Conservation (phyloP, 2,113 vertebrate genomes). For the Notothenia rossii region DNA sequence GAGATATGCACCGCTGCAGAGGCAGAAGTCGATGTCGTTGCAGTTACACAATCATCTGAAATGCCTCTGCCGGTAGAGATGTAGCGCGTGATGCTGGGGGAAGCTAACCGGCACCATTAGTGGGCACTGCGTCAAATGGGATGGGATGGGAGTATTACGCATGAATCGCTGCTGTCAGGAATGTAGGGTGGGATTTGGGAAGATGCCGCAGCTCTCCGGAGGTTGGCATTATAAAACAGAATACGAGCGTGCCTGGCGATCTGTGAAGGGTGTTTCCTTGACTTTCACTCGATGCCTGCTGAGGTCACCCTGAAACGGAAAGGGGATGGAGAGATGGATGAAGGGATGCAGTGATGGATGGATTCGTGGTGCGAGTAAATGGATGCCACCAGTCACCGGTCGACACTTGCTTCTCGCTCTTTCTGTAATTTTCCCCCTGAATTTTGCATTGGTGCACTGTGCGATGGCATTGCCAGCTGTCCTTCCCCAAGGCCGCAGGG, state of each 20-base stretch:
- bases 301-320: slow-evolving; percentile 61
- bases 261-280: slow-evolving; percentile 45
- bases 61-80: slow-evolving; percentile 5
- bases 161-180: slow-evolving; percentile 35
- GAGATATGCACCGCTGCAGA: slow-evolving; percentile 7
- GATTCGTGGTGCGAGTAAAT: not conserved
- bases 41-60: slow-evolving; percentile 37
- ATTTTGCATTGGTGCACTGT: slow-evolving; percentile 47
- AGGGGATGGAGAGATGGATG: not conserved
- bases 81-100: not conserved
- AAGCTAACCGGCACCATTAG: slow-evolving; percentile 28
- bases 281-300: not conserved
- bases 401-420: not conserved
- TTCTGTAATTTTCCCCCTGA: not conserved
- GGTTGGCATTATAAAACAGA: not conserved
- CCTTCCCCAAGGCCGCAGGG: slow-evolving; percentile 74
- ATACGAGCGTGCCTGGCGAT: not conserved
- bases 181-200: slow-evolving; percentile 18
- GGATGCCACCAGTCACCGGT: not conserved
- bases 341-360: not conserved
- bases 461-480: slow-evolving; percentile 55
- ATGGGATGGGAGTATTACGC: slow-evolving; percentile 59
- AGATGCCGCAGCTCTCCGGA: slow-evolving; percentile 8
- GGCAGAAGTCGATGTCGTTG: slow-evolving; percentile 28
- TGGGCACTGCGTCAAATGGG: slow-evolving; percentile 82